These are phyloP conservation scores for Solenopsis invicta DNA, from an alignment of 1,140 invertebrate genomes.

Conservation along the genomic window DNA sequence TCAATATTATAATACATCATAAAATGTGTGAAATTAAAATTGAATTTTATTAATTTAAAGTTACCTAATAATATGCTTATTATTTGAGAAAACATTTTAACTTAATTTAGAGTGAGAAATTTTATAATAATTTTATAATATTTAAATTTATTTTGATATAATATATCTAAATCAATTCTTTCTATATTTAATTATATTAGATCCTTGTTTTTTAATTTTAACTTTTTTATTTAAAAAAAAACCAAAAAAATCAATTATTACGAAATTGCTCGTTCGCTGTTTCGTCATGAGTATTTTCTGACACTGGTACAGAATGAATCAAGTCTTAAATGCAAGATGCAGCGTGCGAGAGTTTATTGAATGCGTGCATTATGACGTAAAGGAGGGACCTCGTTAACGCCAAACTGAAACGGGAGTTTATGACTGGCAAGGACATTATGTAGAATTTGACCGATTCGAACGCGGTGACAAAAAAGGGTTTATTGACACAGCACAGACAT, in stretches of 20 bases:
- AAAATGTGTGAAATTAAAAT: background rate
- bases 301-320: background rate
- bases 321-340: constrained; percentile 17
- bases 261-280: background rate
- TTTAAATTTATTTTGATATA: background rate
- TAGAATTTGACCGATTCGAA: constrained; percentile 15
- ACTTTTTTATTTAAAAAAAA: background rate
- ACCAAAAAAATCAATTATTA: background rate
- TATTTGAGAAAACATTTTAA: background rate
- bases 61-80: background rate
- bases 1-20: constrained; percentile 3
- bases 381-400: constrained; percentile 78
- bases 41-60: background rate
- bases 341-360: constrained; percentile 60
- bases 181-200: background rate
- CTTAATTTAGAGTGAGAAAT: background rate
- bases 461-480: background rate
- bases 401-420: constrained; percentile 76
- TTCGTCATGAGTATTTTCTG: background rate
- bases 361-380: constrained; percentile 77
- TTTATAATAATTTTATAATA: background rate
- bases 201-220: background rate
- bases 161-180: background rate
- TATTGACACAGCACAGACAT: background rate
- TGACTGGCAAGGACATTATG: constrained; percentile 70